Conservation (phyloP, 2,888 invertebrate genomes). For the Tinea trinotella region DNA sequence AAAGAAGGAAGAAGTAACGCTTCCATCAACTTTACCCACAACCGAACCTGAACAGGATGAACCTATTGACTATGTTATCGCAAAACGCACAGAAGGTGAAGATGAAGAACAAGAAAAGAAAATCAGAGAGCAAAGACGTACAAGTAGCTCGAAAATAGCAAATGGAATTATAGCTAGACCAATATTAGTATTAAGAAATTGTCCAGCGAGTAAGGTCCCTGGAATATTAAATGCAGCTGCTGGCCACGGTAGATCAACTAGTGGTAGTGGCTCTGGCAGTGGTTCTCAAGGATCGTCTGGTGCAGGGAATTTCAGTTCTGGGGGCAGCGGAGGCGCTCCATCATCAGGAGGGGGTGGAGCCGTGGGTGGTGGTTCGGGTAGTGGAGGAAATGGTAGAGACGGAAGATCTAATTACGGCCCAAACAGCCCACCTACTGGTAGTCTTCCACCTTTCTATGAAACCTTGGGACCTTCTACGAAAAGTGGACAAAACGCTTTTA, state of each 20-base stretch:
- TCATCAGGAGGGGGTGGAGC: conserved; percentile 75
- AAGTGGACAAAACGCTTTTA: conserved; percentile 82
- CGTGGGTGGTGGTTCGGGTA: conserved; percentile 79
- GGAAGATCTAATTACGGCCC: conserved; percentile 90
- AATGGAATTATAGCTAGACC: conserved; percentile 70
- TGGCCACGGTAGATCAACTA: conserved; percentile 82
- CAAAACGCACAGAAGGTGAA: conserved; percentile 80
- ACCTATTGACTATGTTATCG: conserved; percentile 91
- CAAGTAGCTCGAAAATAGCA: conserved; percentile 77
- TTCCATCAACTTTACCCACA: conserved; percentile 63
- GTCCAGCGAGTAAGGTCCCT: conserved; percentile 72
- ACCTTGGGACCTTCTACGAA: conserved; percentile 77
- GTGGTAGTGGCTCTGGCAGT: conserved; percentile 67
- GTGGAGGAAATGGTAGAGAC: conserved; percentile 84
- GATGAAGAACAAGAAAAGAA: conserved; percentile 79
- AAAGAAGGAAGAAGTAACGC: conserved; percentile 66
- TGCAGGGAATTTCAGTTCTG: conserved; percentile 67
- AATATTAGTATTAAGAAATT: conserved; percentile 67
- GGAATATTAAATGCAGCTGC: conserved; percentile 82
- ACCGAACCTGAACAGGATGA: conserved; percentile 85
- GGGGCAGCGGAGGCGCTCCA: conserved; percentile 69
- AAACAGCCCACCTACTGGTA: conserved; percentile 89
- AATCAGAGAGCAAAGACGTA: conserved; percentile 77
- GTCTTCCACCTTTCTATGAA: conserved; percentile 91
- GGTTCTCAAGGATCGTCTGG: conserved; percentile 66